Conservation (phyloP, 2,888 invertebrate species). For the Microctonus hyperodae region DNA sequence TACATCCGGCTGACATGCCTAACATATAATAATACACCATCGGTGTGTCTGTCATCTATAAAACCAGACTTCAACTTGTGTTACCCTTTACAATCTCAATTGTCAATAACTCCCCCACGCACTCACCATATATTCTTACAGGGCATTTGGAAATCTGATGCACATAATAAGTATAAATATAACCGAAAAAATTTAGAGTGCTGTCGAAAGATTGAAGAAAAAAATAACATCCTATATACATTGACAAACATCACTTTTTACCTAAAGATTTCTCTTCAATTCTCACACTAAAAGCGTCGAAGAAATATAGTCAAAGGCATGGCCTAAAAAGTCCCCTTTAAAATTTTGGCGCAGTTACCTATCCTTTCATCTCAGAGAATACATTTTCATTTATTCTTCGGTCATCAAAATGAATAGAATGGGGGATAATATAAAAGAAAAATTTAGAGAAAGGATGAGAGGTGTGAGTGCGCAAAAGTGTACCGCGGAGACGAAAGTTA, state of each 20-base stretch:
- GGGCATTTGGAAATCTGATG: background rate
- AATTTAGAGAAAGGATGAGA: background rate
- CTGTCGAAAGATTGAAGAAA: background rate
- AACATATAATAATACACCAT: background rate
- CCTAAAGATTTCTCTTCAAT: conserved; percentile 6
- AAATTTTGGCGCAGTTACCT: conserved; percentile 3
- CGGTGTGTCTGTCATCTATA: background rate
- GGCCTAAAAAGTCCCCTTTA: conserved; percentile 16
- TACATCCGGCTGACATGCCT: conserved; percentile 20
- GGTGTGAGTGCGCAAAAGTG: background rate
- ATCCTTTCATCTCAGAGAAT: background rate
- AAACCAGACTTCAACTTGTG: background rate
- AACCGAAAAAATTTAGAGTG: background rate
- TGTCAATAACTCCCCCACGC: background rate
- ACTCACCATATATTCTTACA: background rate
- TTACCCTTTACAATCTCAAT: background rate
- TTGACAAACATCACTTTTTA: background rate
- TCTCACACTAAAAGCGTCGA: conserved; percentile 1
- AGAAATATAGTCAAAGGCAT: conserved; percentile 14
- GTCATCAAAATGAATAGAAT: background rate
- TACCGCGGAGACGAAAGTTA: background rate
- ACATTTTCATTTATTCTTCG: background rate
- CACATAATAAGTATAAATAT: background rate
- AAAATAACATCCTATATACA: background rate
- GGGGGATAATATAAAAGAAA: background rate